Base-by-base conservation (phyloP, 2,797 vertebrate genomes). In the Phyllotis vaccarum region DNA sequence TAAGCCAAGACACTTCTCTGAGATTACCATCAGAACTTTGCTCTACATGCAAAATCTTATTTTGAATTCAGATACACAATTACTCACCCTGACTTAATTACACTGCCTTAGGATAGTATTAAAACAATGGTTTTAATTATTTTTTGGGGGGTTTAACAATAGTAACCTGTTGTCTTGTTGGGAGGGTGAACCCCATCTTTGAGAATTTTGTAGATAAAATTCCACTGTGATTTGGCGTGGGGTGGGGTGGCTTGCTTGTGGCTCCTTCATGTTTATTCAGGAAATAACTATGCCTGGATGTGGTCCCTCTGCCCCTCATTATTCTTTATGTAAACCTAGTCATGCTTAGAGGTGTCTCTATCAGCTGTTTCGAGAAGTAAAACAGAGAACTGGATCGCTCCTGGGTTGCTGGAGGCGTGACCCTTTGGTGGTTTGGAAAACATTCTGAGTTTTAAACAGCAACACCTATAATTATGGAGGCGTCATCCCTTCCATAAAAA, bases 381-480 rank as follows among this genome's bases (percentile, higher is more conserved):
- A 95, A 98, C 97, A 85, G 86, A 87, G 94, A 89, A 16, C 93
- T 95, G 96, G 90, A 97, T 83, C 93, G 98, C 98, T 98, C 97
- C 95, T 60, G 97, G 97, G 98, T 97, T 96, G 89, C 0, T 1
- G 66, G 98, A 97, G 98, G 98, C 97, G 98, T 97, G 98, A 98
- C 72, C 62, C 89, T 82, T 56, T 95, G 70, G 93, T 76, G 98
- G 98, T 98, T 97, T 98, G 98, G 98, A 98, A 98, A 98, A 98
- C 98, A 98, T 96, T 98, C 97, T 93, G 95, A 83, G 96, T 98
- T 98, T 98, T 97, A 98, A 98, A 97, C 97, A 98, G 97, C 93
- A 98, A 98, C 98, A 98, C 98, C 98, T 98, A 96, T 98, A 98
- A 98, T 98, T 98, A 98, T 10, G 21, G 96, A 98, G 98, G 98